Percentiles rank a stretch among this genome's conserved stretches.
Conservation (phyloP, 2,888 invertebrate species). For the Chymomyza fuscimana region DNA sequence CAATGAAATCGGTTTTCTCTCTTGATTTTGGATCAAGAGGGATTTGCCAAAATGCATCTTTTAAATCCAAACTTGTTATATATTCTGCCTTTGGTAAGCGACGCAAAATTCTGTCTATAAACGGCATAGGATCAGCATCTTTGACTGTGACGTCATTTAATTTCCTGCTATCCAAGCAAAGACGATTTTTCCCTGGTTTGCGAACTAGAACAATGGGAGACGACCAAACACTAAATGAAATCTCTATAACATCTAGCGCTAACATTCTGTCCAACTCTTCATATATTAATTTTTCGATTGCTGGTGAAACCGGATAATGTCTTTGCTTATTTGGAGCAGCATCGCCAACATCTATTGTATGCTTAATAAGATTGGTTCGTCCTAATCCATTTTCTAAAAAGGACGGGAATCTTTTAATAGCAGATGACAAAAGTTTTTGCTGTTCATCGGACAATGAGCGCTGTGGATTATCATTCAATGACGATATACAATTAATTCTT, state of each 20-base stretch:
- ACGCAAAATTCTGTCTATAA: conserved; percentile 36
- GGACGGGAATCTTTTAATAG: neutral
- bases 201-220: conserved; percentile 59
- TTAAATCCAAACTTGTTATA: conserved; percentile 35
- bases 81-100: conserved; percentile 26
- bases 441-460: neutral
- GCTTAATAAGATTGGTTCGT: neutral
- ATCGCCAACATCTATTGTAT: neutral
- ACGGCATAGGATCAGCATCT: conserved; percentile 42
- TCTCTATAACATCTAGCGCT: conserved; percentile 57
- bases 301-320: conserved; percentile 37
- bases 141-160: conserved; percentile 55
- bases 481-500: too few species aligned
- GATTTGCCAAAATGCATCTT: conserved; percentile 44
- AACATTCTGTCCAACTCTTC: conserved; percentile 68
- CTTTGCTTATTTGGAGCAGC: conserved; percentile 24
- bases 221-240: conserved; percentile 61
- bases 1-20: conserved; percentile 33
- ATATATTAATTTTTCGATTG: conserved; percentile 32
- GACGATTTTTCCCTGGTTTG: conserved; percentile 51
- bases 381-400: conserved; percentile 6
- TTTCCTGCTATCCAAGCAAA: conserved; percentile 62
- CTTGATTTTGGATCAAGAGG: conserved; percentile 22
- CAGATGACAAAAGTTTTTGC: neutral
- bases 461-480: too few species aligned